A percentile compares a stretch with the other conserved stretches of the same genome.
These are phyloP conservation scores for Sinodicranocentrus sp. DNA, from an alignment of 2,888 invertebrate species.

Conservation along the genomic window DNA sequence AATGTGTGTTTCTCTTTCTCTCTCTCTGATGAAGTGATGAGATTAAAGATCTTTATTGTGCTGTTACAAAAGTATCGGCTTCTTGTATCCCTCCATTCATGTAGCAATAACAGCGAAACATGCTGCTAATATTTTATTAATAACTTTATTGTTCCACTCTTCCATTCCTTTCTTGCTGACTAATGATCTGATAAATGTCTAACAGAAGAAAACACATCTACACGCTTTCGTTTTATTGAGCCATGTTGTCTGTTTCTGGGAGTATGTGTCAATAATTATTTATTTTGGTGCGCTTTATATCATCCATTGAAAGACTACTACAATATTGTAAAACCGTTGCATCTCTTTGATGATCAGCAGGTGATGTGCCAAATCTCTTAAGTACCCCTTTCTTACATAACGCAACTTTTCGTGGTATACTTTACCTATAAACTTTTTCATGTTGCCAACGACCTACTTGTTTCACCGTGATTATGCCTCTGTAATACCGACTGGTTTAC, in stretches of 20 bases:
- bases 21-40: constrained; percentile 5
- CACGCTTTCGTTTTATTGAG: constrained; percentile 4
- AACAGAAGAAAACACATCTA: constrained; percentile 13
- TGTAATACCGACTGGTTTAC: not conserved
- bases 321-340: not conserved
- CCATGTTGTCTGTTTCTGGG: constrained; percentile 1
- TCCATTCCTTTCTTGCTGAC: constrained; percentile 16
- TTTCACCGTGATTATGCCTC: not conserved
- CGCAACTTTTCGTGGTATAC: not conserved
- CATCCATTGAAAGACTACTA: not conserved
- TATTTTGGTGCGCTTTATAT: constrained; percentile 21
- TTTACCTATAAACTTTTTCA: not conserved
- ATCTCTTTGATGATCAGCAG: not conserved
- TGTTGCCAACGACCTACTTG: constrained; percentile 25
- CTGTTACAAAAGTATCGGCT: not conserved
- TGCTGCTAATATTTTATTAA: constrained; percentile 31
- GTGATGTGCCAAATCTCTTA: not conserved
- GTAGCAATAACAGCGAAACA: not conserved
- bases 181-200: constrained; percentile 42
- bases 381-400: not conserved
- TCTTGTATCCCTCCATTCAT: not conserved
- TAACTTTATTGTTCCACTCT: constrained; percentile 27
- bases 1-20: too few relatives aligned
- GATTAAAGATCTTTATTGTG: constrained; percentile 38
- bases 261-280: constrained; percentile 41